Evolutionary conservation across 2,113 vertebrate species (phyloP), one percentile per base, ranked within the genome.

Genomic region (Pelmatolapia mariae): DNA sequence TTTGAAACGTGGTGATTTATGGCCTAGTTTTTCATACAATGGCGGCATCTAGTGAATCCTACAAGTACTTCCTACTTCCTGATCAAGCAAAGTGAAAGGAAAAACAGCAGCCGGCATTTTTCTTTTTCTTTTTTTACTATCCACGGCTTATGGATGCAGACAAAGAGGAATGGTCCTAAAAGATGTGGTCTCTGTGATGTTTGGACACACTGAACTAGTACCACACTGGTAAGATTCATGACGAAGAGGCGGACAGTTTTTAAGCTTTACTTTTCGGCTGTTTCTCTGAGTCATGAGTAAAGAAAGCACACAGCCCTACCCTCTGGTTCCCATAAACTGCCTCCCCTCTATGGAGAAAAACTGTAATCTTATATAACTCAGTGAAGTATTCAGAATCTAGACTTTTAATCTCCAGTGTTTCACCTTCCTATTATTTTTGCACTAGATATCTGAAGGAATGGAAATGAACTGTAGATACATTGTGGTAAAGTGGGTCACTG

Each of bases 401-500:
- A 54, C 10, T 54, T 3, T 54, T 54, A 54, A 12, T 54, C 53
- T 54, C 6, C 53, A 54, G 10, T 54, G 10, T 54, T 54, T 54
- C 53, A 54, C 53, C 53, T 54, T 54, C 10, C 53, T 54, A 10
- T 54, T 54, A 54, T 54, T 54, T 54, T 54, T 54, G 53, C 53
- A 54, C 53, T 54, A 12, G n/a, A 2, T 12, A 54, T 54, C n/a
- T 54, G 0, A 54, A 54, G n/a, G 52, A 54, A 22, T 2, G n/a
- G 52, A 53, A 53, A 53, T 22, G 1, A 53, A 53, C 0, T 53
- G 52, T 53, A 53, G 3, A 4, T 53, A 53, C 0, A 52, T 52
- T 52, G 9, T 52, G 0, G 19, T 0, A 0, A 52, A 52, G 50
- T 52, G 50, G 50, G 50, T 52, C 50, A 10, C 19, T n/a, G 18